Evolutionary conservation across 2,113 vertebrate species (phyloP).

Genomic region (Nettapus auritus): DNA sequence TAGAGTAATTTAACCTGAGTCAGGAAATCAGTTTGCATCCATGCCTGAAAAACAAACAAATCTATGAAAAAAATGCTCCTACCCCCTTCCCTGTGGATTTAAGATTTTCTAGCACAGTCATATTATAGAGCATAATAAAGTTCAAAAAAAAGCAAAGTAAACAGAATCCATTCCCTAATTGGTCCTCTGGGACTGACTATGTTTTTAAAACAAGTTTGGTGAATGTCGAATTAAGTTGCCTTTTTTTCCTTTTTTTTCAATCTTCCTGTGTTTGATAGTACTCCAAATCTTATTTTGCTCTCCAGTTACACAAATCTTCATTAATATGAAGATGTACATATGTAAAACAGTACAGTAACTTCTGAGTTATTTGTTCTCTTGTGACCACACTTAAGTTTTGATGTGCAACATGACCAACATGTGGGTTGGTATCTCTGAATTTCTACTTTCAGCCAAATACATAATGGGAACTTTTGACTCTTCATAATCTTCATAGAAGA

Average conservation of each 20-base stretch:
- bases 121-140: neutral
- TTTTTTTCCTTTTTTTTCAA: neutral
- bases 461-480: neutral
- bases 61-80: neutral
- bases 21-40: constrained; percentile 45
- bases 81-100: neutral
- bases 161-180: neutral
- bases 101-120: neutral
- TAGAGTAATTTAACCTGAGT: constrained; percentile 36
- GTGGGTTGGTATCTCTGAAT: neutral
- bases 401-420: neutral
- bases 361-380: neutral
- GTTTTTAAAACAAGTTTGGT: neutral
- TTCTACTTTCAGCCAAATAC: neutral
- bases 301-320: neutral
- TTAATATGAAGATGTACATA: neutral
- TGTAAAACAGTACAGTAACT: neutral
- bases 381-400: neutral
- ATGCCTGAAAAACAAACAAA: neutral
- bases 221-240: neutral
- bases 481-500: neutral
- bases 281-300: neutral
- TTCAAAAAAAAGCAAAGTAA: neutral
- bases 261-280: neutral
- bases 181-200: neutral